phyloP scores from a whole-genome alignment of 1,140 invertebrate genomes.

The Aleiodes sp. region DNA sequence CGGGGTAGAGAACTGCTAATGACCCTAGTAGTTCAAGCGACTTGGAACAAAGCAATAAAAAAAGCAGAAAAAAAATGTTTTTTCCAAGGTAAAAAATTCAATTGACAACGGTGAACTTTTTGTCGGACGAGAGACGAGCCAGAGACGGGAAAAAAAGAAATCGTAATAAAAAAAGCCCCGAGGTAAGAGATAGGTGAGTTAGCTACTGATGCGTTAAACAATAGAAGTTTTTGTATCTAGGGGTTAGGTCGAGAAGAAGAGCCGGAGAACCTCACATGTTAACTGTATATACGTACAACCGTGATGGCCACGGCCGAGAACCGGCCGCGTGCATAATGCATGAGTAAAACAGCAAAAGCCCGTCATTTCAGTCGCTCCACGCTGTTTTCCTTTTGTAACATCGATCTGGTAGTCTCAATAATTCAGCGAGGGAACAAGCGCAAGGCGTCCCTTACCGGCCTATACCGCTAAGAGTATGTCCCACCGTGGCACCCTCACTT shows the following conservation, averaged over 20 bases:
- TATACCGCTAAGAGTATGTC: conserved; percentile 13
- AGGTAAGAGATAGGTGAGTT: conserved; percentile 26
- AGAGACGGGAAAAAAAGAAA: conserved; percentile 17
- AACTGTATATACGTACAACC: background rate
- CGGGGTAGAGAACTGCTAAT: too few species aligned
- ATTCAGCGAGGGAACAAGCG: conserved; percentile 63
- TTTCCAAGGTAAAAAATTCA: too few species aligned
- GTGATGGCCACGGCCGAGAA: conserved; percentile 48
- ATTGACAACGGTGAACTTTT: too few species aligned
- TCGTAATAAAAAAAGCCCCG: conserved; percentile 5
- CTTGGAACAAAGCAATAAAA: too few species aligned
- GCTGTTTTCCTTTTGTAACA: conserved; percentile 64
- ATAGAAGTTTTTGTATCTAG: conserved; percentile 45
- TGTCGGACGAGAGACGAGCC: conserved; percentile 1
- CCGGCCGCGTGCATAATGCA: conserved; percentile 61
- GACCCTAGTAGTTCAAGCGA: too few species aligned
- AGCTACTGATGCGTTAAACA: conserved; percentile 8
- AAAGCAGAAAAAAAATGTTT: too few species aligned
- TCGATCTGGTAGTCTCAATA: conserved; percentile 65
- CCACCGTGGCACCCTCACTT: conserved; percentile 18
- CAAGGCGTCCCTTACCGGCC: conserved; percentile 55
- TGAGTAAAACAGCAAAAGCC: conserved; percentile 58
- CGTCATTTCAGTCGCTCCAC: conserved; percentile 61
- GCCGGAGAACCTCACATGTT: background rate
- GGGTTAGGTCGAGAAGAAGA: background rate